Evolutionary conservation across 2,113 vertebrate species (phyloP).

Genomic region (Gallinago paraguaiae): DNA sequence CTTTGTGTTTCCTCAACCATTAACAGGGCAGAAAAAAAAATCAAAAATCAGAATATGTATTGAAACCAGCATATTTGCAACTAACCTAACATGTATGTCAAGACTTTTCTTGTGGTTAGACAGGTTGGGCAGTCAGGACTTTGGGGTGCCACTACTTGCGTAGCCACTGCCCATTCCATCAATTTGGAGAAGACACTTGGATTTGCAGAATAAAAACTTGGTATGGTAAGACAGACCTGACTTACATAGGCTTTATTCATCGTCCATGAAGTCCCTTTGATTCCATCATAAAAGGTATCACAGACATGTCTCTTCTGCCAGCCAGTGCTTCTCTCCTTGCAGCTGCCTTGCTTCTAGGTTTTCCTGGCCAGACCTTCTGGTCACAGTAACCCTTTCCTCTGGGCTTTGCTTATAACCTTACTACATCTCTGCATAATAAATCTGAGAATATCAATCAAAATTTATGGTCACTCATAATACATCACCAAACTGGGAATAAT

Average conservation of each 20-base stretch:
- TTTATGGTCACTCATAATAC: not conserved
- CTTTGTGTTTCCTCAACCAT: not conserved
- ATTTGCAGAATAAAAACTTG: not conserved
- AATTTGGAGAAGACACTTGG: not conserved
- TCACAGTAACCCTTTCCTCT: not conserved
- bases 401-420: not conserved
- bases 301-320: not conserved
- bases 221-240: not conserved
- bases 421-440: not conserved
- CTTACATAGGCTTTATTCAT: not conserved
- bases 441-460: not conserved
- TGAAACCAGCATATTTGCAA: not conserved
- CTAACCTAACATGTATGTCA: not conserved
- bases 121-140: not conserved
- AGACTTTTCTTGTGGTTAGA: not conserved
- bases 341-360: not conserved
- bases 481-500: not conserved
- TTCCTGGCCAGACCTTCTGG: not conserved
- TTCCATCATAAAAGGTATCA: not conserved
- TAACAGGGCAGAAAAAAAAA: not conserved
- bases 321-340: not conserved
- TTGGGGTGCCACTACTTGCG: not conserved
- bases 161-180: not conserved
- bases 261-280: fast-evolving
- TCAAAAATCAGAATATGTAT: not conserved